A percentile compares a stretch with the other conserved stretches of the same genome.
phyloP scores from a whole-genome alignment of 2,888 invertebrate species.

The Ormyrus pomaceus region DNA sequence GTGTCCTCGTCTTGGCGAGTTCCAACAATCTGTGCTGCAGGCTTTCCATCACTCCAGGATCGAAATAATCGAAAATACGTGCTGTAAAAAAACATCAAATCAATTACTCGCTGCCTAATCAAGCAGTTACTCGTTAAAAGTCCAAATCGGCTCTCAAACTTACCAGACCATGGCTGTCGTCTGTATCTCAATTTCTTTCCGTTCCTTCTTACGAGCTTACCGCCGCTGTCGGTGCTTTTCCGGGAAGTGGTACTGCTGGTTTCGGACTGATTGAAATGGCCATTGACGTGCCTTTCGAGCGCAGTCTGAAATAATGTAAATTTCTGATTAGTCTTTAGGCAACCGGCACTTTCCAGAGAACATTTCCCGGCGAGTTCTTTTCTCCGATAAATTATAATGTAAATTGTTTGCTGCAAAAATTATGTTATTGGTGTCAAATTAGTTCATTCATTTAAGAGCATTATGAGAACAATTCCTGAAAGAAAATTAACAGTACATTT shows the following conservation, averaged over 20 bases:
- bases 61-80: slow-evolving; percentile 95
- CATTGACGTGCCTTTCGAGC: slow-evolving; percentile 94
- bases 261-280: slow-evolving; percentile 87
- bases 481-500: too few species aligned
- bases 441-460: too few species aligned
- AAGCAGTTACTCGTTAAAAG: not conserved
- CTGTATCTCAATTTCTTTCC: slow-evolving; percentile 92
- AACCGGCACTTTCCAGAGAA: slow-evolving; percentile 59
- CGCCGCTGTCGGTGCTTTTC: slow-evolving; percentile 79
- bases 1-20: slow-evolving; percentile 79
- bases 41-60: slow-evolving; percentile 94
- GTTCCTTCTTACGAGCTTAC: slow-evolving; percentile 89
- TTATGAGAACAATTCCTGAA: too few species aligned
- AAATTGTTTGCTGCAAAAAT: too few species aligned
- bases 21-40: slow-evolving; percentile 87
- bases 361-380: slow-evolving; percentile 25
- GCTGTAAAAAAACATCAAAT: slow-evolving; percentile 78
- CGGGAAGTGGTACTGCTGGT: slow-evolving; percentile 79
- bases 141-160: slow-evolving; percentile 64
- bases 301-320: slow-evolving; percentile 79
- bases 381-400: not conserved
- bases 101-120: not conserved
- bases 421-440: too few species aligned
- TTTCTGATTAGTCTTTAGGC: not conserved
- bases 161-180: slow-evolving; percentile 93